Evolutionary conservation across 2,888 invertebrate species (phyloP), one percentile per base, ranked within the genome.

Genomic region (Cheilosia variabilis): DNA sequence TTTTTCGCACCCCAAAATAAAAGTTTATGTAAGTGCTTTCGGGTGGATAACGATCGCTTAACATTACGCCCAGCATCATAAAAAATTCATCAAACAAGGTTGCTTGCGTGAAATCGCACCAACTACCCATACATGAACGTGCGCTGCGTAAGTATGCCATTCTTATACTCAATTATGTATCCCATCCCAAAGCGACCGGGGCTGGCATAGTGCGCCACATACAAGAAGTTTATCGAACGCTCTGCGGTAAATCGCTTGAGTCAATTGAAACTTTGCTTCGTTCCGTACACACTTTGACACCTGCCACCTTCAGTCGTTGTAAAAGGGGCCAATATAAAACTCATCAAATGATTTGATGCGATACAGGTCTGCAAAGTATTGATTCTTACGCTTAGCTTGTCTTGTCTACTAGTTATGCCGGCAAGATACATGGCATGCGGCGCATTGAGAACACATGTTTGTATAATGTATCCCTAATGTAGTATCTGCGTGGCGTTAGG

Each of bases 1-100:
- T 57, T 73, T 79, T 83, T 68, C 78, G 31, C 82, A 82, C 82
- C 72, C 52, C 76, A 31, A 58, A 31, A 62, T 68, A 77, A 81
- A 83, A 83, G 72, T 77, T 82, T 82, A 66, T 72, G 65, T 77
- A 82, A 73, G 77, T 83, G 78, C 66, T 78, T 77, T 77, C 82
- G 77, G 82, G 77, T 68, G 72, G 72, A 78, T 77, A 72, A 83
- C 78, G 82, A 78, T 72, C 78, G 66, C 72, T 83, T 83, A 78
- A 77, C 82, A 78, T 82, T 77, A 66, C 72, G 77, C 82, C 71
- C 53, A 71, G 60, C 82, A 72, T 77, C 66, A 83, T 83, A 73
- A 78, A 66, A 77, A 78, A 73, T 78, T 78, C 82, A 77, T 78
- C 82, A 78, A 73, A 62, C 31, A 63, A 60, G 62, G 22, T 55